Base-by-base conservation (phyloP, 2,888 invertebrate species). In the Dascillus cervinus region DNA sequence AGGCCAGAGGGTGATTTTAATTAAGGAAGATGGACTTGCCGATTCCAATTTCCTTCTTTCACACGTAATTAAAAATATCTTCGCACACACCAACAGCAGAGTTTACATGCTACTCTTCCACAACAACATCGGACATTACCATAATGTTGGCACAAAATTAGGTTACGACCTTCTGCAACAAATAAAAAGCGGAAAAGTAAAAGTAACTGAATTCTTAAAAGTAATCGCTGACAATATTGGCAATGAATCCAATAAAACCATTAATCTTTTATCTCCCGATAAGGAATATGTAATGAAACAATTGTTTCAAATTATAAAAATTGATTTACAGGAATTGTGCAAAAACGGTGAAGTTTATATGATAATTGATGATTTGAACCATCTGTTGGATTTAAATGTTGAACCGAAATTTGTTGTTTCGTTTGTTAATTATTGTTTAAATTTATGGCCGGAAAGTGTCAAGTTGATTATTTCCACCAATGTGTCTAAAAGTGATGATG, bases 31-130 rank as follows among this genome's bases (percentile, higher is more conserved):
- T 26, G 73, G 76, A 38, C 71, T 76, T 27, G 75, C 79, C 46
- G 83, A 86, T 58, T 78, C 80, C 32, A 78, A 78, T 53, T 87
- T 86, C 55, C 62, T 85, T 30, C 66, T 79, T 13, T 79, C 77
- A 48, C 77, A 80, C 56, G 60, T 85, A 29, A 68, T 79, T 20
- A 80, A 77, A 53, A 75, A 79, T 47, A 65, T 84, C 8, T 61
- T 82, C 26, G 71, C 73, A 1, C 72, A 81, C 46, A 72, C 73
- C 38, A 72, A 75, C 37, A 64, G 69, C 33, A 71, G 71, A 29
- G 62, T 79, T 3, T 67, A 82, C 46, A 62, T 85, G 26, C 65
- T 84, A 26, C 72, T 77, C 27, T 67, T 80, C 37, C 85, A 85
- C 55, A 80, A 84, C 50, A 75, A 79, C 2, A 66, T 80, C 26